A percentile compares a stretch with the other conserved stretches of the same genome.
phyloP scores from a whole-genome alignment of 1,140 invertebrate genomes.

The Aphelinus atriplicis region DNA sequence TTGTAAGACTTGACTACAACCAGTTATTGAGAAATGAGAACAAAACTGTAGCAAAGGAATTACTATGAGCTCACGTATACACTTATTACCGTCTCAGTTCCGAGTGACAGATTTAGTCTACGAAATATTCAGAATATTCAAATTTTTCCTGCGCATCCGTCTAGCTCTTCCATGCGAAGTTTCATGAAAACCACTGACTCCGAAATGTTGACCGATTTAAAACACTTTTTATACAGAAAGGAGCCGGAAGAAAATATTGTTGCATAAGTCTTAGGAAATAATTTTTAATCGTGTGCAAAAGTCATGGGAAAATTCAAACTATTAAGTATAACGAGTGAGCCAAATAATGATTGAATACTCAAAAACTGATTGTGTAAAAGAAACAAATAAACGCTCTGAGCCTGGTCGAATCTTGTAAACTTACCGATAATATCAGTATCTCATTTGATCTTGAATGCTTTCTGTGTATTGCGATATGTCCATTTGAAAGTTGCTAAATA shows the following conservation, averaged over 20 bases:
- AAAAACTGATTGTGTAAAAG: background rate
- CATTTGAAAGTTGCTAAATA: too few species aligned
- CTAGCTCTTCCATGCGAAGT: slow-evolving; percentile 1
- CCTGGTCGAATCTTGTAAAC: background rate
- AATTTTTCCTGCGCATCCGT: slow-evolving; percentile 5
- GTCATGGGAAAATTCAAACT: background rate
- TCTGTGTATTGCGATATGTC: too few species aligned
- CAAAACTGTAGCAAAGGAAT: slow-evolving; percentile 10
- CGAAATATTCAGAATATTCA: background rate
- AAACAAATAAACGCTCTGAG: background rate
- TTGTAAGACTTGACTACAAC: slow-evolving; percentile 6
- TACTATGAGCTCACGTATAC: slow-evolving; percentile 6
- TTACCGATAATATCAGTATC: background rate
- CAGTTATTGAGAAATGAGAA: slow-evolving; percentile 1
- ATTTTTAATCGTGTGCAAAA: slow-evolving; percentile 5
- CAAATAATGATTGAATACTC: slow-evolving; percentile 1
- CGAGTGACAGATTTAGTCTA: slow-evolving; percentile 2
- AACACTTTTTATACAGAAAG: slow-evolving; percentile 10
- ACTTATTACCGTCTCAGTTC: background rate
- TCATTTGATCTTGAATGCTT: too few species aligned
- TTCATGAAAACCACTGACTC: background rate
- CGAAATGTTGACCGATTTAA: background rate
- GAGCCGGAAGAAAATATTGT: slow-evolving; percentile 4
- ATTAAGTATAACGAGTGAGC: slow-evolving; percentile 1
- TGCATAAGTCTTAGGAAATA: slow-evolving; percentile 1